Conservation (phyloP, 2,797 vertebrate genomes). For the Leptoclinus maculatus region DNA sequence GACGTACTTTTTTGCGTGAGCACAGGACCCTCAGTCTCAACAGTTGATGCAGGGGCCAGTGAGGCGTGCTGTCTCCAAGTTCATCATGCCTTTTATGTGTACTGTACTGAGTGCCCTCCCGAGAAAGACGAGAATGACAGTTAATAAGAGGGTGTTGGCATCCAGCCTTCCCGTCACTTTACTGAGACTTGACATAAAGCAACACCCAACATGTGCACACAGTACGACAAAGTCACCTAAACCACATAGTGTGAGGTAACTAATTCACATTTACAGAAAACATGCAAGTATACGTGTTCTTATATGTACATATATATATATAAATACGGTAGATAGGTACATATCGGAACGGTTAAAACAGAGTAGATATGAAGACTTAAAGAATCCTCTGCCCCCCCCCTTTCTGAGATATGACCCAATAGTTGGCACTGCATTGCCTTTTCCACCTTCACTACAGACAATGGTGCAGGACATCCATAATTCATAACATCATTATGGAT, state of each 20-base stretch:
- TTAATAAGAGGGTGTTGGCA: conserved; percentile 68
- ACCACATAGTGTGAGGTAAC: background rate
- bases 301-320: background rate
- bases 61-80: conserved; percentile 40
- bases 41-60: conserved; percentile 16
- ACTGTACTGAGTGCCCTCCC: conserved; percentile 53
- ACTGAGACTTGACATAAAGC: conserved; percentile 36
- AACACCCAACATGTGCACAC: conserved; percentile 32
- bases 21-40: conserved; percentile 22
- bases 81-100: conserved; percentile 56
- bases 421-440: conserved; percentile 47
- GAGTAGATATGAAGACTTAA: background rate
- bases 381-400: background rate
- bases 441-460: conserved; percentile 63
- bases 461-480: conserved; percentile 76
- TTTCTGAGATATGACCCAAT: conserved; percentile 43
- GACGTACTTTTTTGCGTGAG: background rate
- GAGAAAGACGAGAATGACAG: conserved; percentile 63
- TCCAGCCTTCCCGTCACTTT: conserved; percentile 61
- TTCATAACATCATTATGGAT: conserved; percentile 72
- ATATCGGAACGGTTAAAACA: background rate
- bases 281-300: background rate
- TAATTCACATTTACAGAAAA: background rate
- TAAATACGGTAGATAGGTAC: background rate
- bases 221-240: conserved; percentile 32